phyloP scores from a whole-genome alignment of 2,888 invertebrate genomes.

The Ypsolopha scabrella region DNA sequence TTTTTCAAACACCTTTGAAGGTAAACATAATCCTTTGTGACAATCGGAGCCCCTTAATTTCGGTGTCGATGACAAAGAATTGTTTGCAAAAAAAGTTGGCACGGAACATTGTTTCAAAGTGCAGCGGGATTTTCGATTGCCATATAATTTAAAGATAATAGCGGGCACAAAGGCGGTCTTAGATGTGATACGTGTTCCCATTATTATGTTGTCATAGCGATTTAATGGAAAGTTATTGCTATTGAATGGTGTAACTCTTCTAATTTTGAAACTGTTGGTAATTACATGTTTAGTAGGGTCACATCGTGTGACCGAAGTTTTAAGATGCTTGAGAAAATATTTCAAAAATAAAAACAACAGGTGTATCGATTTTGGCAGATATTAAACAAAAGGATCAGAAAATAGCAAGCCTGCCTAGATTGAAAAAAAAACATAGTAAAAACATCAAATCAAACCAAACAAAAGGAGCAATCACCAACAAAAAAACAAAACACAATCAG shows the following conservation, averaged over 20 bases:
- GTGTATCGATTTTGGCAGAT: background rate
- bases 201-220: constrained; percentile 54
- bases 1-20: constrained; percentile 62
- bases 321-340: background rate
- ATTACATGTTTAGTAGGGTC: background rate
- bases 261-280: background rate
- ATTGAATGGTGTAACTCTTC: constrained; percentile 9
- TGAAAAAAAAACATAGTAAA: background rate
- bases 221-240: constrained; percentile 30
- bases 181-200: constrained; percentile 20
- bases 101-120: constrained; percentile 3
- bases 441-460: background rate
- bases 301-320: background rate
- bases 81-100: constrained; percentile 25
- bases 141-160: constrained; percentile 58
- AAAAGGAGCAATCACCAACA: constrained; percentile 1
- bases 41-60: constrained; percentile 46
- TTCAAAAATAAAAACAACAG: background rate
- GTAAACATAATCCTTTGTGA: constrained; percentile 54
- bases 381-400: no score
- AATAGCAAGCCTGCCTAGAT: background rate
- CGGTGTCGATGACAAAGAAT: constrained; percentile 57
- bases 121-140: constrained; percentile 31
- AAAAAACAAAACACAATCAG: constrained; percentile 14
- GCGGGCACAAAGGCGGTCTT: constrained; percentile 31